Evolutionary conservation across 2,797 vertebrate genomes (phyloP), one percentile per base, ranked within the genome.

Genomic region (Botia almorhae): DNA sequence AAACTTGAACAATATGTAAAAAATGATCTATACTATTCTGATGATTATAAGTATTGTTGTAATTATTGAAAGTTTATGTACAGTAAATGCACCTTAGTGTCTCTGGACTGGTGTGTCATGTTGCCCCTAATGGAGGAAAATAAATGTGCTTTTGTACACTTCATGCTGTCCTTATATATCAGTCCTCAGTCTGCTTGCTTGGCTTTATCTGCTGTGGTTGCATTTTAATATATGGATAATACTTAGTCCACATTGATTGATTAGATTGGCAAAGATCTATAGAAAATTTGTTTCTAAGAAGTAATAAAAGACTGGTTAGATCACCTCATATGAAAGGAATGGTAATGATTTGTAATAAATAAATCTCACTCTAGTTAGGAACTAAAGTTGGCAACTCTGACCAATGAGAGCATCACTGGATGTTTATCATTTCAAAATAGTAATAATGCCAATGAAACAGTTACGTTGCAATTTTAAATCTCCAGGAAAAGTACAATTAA

Each of bases 1-100:
- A 43, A 80, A 86, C 72, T 67, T 87, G 81, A 86, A 85, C 67
- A 87, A 81, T 86, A n/a, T n/a, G 76, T 89, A 83, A 26, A 73
- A 69, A 63, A 61, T 64, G 83, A 78, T 70, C 61, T 79, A 26
- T 56, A 84, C 83, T 88, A 71, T 76, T 86, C 69, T 21, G 1
- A 65, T 81, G 81, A 69, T 71, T 55, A 65, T 16, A 17, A 78
- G 14, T 79, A 74, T 53, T 85, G 64, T 83, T 87, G 76, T 36
- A 76, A 67, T 39, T 75, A 74, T 81, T 81, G 69, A 80, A 33
- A 23, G 48, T 68, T 46, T 29, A 64, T 80, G 48, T 79, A 83
- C 67, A 76, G 58, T 76, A 23, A 73, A 69, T 69, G 80, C 50
- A 29, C 56, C 63, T 74, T 51, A 11, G 29, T 55, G 67, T 76